Percentiles rank a stretch among this genome's conserved stretches.
Conservation (phyloP, 1,140 invertebrate species). For the Theocolax elegans region DNA sequence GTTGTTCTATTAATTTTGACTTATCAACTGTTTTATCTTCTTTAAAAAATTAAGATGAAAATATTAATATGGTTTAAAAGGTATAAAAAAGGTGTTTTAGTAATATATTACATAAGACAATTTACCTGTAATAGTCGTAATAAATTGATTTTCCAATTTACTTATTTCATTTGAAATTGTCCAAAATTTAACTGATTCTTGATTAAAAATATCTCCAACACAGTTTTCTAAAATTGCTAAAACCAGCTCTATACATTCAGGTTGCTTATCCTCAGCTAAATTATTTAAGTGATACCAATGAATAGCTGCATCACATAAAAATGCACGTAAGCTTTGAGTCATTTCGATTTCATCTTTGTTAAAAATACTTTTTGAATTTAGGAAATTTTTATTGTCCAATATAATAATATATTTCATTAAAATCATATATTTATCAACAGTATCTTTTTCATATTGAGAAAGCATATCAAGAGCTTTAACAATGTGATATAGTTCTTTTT, state of each 20-base stretch:
- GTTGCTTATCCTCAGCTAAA: slow-evolving; percentile 24
- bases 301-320: slow-evolving; percentile 56
- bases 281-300: slow-evolving; percentile 49
- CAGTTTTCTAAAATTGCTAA: slow-evolving; percentile 47
- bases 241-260: slow-evolving; percentile 38
- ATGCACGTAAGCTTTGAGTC: slow-evolving; percentile 56
- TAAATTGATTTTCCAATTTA: slow-evolving; percentile 51
- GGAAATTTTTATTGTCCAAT: slow-evolving; percentile 48
- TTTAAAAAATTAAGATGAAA: too few species aligned
- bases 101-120: too few species aligned
- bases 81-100: too few species aligned
- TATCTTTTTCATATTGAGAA: slow-evolving; percentile 48
- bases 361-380: slow-evolving; percentile 47
- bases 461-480: slow-evolving; percentile 48
- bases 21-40: slow-evolving; percentile 36
- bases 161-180: slow-evolving; percentile 48
- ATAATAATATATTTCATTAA: slow-evolving; percentile 49
- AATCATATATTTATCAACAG: slow-evolving; percentile 26
- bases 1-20: slow-evolving; percentile 40
- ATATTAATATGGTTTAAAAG: too few species aligned
- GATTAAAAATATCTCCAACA: slow-evolving; percentile 52
- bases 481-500: slow-evolving; percentile 51
- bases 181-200: slow-evolving; percentile 51
- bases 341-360: slow-evolving; percentile 40
- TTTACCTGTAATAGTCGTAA: too few species aligned